phyloP scores from a whole-genome alignment of 2,888 invertebrate species.

The Eurytoma californica region DNA sequence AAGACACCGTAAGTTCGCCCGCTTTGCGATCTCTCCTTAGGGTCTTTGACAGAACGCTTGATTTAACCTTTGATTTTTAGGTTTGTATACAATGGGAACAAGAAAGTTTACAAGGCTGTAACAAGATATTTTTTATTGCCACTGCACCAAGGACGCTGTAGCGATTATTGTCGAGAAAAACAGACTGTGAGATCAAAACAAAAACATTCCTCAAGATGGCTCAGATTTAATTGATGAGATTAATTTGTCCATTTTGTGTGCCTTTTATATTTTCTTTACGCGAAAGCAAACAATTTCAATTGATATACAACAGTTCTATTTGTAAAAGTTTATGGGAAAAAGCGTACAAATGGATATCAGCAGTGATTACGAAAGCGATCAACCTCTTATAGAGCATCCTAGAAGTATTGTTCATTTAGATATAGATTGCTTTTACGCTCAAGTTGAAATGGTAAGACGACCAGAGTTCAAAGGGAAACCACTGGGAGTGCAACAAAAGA shows the following conservation, averaged over 20 bases:
- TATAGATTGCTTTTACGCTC: constrained; percentile 90
- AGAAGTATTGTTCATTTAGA: constrained; percentile 87
- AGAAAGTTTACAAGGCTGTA: constrained; percentile 52
- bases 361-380: constrained; percentile 66
- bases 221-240: constrained; percentile 19
- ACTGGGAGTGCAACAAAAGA: constrained; percentile 89
- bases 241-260: constrained; percentile 37
- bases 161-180: constrained; percentile 47
- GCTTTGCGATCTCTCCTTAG: background rate
- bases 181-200: constrained; percentile 47
- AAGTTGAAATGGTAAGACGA: constrained; percentile 87
- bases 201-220: constrained; percentile 52
- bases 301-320: constrained; percentile 14
- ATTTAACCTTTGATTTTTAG: constrained; percentile 55
- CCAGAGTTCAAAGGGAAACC: constrained; percentile 82
- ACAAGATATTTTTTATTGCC: constrained; percentile 48
- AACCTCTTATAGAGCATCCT: constrained; percentile 76
- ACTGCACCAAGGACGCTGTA: constrained; percentile 42
- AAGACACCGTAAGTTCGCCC: constrained; percentile 28
- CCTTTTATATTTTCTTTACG: constrained; percentile 44
- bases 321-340: constrained; percentile 51
- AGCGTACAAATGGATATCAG: constrained; percentile 67
- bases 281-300: constrained; percentile 12
- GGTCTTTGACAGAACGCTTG: constrained; percentile 32
- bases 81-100: constrained; percentile 50